These are phyloP conservation scores for Oedothorax gibbosus DNA, from an alignment of 1,140 invertebrate species.

Conservation along the genomic window DNA sequence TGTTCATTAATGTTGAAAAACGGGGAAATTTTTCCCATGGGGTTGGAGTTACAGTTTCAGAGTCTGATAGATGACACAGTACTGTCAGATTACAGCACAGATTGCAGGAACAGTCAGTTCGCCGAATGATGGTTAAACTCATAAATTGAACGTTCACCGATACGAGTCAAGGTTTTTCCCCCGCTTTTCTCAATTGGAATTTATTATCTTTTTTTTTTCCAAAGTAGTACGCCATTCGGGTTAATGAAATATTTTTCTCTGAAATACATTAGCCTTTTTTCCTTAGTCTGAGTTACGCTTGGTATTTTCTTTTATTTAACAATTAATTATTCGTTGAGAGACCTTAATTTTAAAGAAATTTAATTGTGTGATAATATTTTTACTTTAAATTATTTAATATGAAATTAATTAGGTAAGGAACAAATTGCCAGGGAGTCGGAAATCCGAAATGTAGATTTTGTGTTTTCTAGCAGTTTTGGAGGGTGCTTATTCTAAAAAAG, in stretches of 20 bases:
- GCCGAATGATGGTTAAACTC: conserved; percentile 12
- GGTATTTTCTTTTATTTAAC: neutral
- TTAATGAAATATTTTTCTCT: too few species aligned
- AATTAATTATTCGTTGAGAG: neutral
- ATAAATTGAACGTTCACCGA: conserved; percentile 18
- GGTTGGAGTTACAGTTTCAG: conserved; percentile 34
- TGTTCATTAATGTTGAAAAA: conserved; percentile 52
- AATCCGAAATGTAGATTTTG: too few species aligned
- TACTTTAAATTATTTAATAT: too few species aligned
- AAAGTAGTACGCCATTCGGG: too few species aligned
- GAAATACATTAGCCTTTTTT: neutral
- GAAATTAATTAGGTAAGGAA: too few species aligned
- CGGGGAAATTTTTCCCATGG: neutral
- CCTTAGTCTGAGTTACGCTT: neutral
- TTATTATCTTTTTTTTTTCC: too few species aligned
- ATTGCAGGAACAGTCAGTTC: conserved; percentile 28
- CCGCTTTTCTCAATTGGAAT: neutral
- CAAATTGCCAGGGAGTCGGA: too few species aligned
- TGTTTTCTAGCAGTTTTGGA: too few species aligned
- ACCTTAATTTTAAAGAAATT: neutral
- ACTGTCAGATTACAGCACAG: conserved; percentile 38
- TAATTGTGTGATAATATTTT: too few species aligned
- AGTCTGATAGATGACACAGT: conserved; percentile 28
- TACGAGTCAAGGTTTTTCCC: neutral
- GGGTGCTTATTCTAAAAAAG: too few species aligned